These are phyloP conservation scores for Amiota mariae DNA, from an alignment of 2,888 invertebrate genomes.

Conservation along the genomic window DNA sequence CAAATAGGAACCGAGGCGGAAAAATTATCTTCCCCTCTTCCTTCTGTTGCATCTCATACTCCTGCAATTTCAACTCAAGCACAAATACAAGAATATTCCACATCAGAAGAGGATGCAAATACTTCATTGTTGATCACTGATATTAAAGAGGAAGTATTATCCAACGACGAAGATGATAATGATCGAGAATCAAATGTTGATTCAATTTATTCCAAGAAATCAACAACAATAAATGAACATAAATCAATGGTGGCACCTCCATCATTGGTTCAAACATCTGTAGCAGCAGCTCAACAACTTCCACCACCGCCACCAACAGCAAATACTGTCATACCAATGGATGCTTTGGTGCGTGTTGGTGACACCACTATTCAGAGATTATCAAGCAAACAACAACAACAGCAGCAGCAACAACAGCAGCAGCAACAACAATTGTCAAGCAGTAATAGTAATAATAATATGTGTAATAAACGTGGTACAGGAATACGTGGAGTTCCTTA, in stretches of 20 bases:
- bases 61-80: no score
- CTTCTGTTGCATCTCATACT: no score
- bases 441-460: neutral
- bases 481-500: slow-evolving; percentile 54
- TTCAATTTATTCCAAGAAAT: neutral
- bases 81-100: no score
- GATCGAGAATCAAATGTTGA: neutral
- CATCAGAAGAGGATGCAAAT: no score
- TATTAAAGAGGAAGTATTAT: slow-evolving; percentile 63
- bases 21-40: no score
- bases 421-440: neutral
- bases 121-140: neutral
- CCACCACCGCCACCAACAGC: neutral
- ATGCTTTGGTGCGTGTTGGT: slow-evolving; percentile 57
- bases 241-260: slow-evolving; percentile 2
- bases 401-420: slow-evolving; percentile 33
- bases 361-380: slow-evolving; percentile 70
- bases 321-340: slow-evolving; percentile 27
- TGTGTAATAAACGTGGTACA: slow-evolving; percentile 46
- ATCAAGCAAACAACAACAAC: slow-evolving; percentile 45
- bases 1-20: no score
- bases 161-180: slow-evolving; percentile 59
- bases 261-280: neutral
- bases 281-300: neutral
- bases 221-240: neutral